A percentile compares a stretch with the other conserved stretches of the same genome.
These are phyloP conservation scores for Heliconius eleuchia DNA, from an alignment of 1,140 invertebrate species.

Conservation along the genomic window DNA sequence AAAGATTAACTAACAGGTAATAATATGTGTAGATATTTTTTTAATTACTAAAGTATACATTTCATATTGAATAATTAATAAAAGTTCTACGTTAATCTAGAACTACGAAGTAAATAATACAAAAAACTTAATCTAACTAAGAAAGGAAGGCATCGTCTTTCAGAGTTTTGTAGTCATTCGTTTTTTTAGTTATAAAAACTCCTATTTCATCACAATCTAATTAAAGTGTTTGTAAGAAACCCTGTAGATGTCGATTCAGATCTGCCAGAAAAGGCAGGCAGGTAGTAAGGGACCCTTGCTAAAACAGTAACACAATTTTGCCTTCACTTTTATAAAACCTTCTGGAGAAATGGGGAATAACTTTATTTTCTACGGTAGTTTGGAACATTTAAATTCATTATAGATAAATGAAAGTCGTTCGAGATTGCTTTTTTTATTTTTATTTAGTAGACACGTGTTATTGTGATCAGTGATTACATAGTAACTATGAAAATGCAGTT, in stretches of 20 bases:
- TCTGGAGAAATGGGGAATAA: constrained; percentile 3
- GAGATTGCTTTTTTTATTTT: no score
- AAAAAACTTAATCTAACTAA: constrained; percentile 8
- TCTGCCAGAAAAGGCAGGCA: constrained; percentile 12
- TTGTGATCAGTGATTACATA: no score
- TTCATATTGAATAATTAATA: background rate
- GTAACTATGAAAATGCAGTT: no score
- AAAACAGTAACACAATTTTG: constrained; percentile 27
- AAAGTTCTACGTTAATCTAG: background rate
- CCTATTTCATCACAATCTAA: constrained; percentile 21
- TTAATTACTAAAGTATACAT: no score
- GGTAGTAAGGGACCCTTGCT: constrained; percentile 21
- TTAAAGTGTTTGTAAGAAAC: constrained; percentile 27
- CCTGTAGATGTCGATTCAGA: constrained; percentile 15
- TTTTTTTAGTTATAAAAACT: constrained; percentile 6
- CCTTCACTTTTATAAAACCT: constrained; percentile 14
- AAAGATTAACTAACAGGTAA: no score
- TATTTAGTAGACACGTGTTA: no score
- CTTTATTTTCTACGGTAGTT: background rate
- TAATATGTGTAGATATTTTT: no score
- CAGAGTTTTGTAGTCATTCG: constrained; percentile 1
- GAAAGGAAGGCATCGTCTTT: background rate
- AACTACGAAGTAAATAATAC: background rate
- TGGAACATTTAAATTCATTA: no score
- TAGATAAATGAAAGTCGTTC: no score